phyloP scores from a whole-genome alignment of 2,888 invertebrate genomes.

The Iphiclides podalirius region DNA sequence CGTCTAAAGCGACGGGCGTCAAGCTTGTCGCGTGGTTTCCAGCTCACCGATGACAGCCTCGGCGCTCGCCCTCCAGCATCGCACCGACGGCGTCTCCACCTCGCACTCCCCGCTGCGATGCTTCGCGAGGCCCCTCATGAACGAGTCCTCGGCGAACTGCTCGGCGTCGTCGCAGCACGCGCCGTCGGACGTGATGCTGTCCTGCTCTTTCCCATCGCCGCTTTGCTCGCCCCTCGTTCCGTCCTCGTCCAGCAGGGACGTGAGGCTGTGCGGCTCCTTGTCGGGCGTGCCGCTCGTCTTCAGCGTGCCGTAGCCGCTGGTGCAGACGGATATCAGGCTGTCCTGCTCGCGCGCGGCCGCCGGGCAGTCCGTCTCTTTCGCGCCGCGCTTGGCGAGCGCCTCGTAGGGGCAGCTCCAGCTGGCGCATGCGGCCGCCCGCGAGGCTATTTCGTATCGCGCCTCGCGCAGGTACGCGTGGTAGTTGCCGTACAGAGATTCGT shows the following conservation, averaged over 20 bases:
- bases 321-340: constrained; percentile 65
- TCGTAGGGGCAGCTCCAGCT: constrained; percentile 91
- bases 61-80: constrained; percentile 60
- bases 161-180: neutral
- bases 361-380: constrained; percentile 52
- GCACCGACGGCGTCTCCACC: constrained; percentile 51
- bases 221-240: constrained; percentile 29
- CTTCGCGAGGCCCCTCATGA: constrained; percentile 66
- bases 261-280: constrained; percentile 59
- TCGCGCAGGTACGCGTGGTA: constrained; percentile 93
- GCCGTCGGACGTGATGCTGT: constrained; percentile 81
- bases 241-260: constrained; percentile 50
- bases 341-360: constrained; percentile 56
- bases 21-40: too few species aligned
- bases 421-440: constrained; percentile 86
- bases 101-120: constrained; percentile 51
- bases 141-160: constrained; percentile 55
- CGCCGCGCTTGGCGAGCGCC: constrained; percentile 69
- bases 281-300: constrained; percentile 56
- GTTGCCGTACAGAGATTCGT: constrained; percentile 87
- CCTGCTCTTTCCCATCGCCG: constrained; percentile 57
- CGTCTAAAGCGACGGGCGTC: too few species aligned
- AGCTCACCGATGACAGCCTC: constrained; percentile 68
- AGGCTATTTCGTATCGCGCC: constrained; percentile 88
- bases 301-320: constrained; percentile 66